Base-by-base conservation (phyloP, 2,888 invertebrate species). In the Diarsia dahlii region DNA sequence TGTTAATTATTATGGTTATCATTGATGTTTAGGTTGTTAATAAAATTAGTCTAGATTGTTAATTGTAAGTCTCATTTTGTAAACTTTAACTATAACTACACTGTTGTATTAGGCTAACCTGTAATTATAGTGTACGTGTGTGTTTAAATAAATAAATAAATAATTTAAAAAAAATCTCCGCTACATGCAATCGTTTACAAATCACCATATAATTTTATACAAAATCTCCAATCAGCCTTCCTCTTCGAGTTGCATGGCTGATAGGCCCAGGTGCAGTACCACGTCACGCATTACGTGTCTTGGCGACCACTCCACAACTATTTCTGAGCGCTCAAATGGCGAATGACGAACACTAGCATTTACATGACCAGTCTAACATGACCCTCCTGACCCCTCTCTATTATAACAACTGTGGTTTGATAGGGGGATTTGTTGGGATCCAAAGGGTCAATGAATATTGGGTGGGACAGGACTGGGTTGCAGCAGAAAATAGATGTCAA, bases 251-350 rank as follows among this genome's bases (percentile, higher is more conserved):
- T 85, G 87, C 84, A 84, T 85, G 67, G 65, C 87, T 80, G 89
- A 88, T 88, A 76, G 82, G 58, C 76, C 84, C 87, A 87, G 88
- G 87, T 87, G 87, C 87, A 85, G 12, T 20, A 45, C 54, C 50
- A 71, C 87, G 88, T 84, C 88, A 85, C 76, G 13, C 78, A 78
- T 90, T 91, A 91, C 94, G 93, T 92, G 92, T 91, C 92, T 94
- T 94, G 94, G 94, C 95, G 84, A 78, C 85, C 81, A 85, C 80
- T 86, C 79, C 81, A 78, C 80, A 84, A 94, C 95, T 95, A 95
- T 95, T 95, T 95, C 92, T 92, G 94, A 88, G 80, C 94, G 89
- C 90, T 90, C 90, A 90, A 92, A 93, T 91, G 91, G 88, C 92
- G 91, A 89, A 92, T 94, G 92, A 94, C 94, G 93, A 92, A 90